Evolutionary conservation across 2,113 vertebrate genomes (phyloP).

Genomic region (Chunga burmeisteri): DNA sequence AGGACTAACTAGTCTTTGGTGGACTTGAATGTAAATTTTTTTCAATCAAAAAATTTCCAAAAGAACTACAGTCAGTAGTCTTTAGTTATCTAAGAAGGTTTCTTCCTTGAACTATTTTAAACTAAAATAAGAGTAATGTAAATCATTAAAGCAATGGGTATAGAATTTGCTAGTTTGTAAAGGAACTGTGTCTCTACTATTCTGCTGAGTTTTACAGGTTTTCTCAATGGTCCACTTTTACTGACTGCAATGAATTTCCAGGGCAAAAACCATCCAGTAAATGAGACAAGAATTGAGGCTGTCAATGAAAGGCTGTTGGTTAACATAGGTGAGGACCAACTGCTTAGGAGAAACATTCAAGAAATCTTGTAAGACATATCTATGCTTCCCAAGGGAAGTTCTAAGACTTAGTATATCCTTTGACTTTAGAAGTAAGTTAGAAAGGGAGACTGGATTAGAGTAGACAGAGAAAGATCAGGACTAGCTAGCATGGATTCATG

Average conservation of each 20-base stretch:
- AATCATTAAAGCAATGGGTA: background rate
- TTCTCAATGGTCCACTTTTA: background rate
- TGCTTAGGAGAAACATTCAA: background rate
- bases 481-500: too few relatives aligned
- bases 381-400: background rate
- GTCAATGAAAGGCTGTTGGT: background rate
- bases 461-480: background rate
- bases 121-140: background rate
- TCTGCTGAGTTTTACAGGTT: background rate
- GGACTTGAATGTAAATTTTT: background rate
- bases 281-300: background rate
- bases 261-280: background rate
- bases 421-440: background rate
- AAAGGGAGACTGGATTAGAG: background rate
- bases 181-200: background rate
- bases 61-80: background rate
- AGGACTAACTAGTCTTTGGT: background rate
- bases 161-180: background rate
- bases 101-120: background rate
- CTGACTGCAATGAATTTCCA: background rate
- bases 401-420: background rate
- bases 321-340: background rate
- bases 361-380: background rate
- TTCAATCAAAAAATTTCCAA: background rate
- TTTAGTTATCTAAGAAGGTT: background rate